These are phyloP conservation scores for Potorous gilbertii DNA, from an alignment of 2,797 vertebrate species.

Conservation along the genomic window DNA sequence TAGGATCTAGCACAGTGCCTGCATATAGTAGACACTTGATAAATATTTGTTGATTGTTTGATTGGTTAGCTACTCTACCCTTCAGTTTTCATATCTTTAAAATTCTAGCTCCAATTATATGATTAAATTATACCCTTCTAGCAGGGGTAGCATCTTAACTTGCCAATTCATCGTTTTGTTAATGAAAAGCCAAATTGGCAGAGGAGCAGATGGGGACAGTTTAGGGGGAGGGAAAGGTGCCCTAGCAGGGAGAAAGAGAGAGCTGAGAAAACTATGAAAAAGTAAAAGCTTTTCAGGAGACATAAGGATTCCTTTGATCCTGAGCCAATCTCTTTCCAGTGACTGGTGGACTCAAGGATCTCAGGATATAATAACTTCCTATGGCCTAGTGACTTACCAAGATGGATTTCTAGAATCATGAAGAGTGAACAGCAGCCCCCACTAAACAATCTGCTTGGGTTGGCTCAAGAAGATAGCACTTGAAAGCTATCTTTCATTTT, in stretches of 20 bases:
- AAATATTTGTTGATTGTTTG: background rate
- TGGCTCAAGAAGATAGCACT: background rate
- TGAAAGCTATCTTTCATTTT: background rate
- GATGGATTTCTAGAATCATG: background rate
- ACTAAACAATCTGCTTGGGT: background rate
- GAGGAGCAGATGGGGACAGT: background rate
- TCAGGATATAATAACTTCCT: background rate
- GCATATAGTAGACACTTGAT: background rate
- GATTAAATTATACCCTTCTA: background rate
- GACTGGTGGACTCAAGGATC: background rate
- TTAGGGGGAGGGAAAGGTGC: background rate
- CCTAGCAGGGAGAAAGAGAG: background rate
- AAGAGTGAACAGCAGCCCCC: background rate
- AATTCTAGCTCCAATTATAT: background rate
- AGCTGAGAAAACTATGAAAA: background rate
- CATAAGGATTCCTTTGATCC: background rate
- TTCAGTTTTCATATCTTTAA: background rate
- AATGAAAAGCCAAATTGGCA: background rate
- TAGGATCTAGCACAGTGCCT: background rate
- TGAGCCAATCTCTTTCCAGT: background rate
- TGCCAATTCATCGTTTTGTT: background rate
- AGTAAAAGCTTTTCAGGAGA: background rate
- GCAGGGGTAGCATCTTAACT: background rate
- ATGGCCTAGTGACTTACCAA: background rate
- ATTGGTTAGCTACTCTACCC: background rate